Evolutionary conservation across 2,888 invertebrate species (phyloP).

Genomic region (Mesorhabditis spiculigera): DNA sequence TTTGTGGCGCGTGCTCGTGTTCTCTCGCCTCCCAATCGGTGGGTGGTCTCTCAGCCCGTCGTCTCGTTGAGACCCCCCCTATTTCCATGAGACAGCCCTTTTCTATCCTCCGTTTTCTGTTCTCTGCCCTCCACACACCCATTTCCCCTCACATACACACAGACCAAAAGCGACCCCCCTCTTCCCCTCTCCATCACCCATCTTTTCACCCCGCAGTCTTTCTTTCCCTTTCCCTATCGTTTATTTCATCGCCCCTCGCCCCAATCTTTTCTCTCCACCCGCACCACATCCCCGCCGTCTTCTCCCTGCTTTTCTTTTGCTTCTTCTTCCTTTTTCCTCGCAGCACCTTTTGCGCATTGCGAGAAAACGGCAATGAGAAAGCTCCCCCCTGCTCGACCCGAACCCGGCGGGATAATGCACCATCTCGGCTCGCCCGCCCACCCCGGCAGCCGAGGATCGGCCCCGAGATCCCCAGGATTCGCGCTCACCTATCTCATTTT

Average conservation of each 20-base stretch:
- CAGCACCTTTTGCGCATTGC: too few relatives aligned
- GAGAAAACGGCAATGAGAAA: too few relatives aligned
- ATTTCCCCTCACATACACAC: not conserved
- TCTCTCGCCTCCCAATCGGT: too few relatives aligned
- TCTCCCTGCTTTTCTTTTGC: not conserved
- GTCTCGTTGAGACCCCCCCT: not conserved
- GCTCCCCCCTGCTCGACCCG: too few relatives aligned
- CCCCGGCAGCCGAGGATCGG: too few relatives aligned
- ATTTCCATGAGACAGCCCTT: not conserved
- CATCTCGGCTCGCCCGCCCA: too few relatives aligned
- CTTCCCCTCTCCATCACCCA: not conserved
- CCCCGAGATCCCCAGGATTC: too few relatives aligned
- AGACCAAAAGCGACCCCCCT: not conserved
- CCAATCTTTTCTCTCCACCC: not conserved
- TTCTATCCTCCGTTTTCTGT: slow-evolving; percentile 1
- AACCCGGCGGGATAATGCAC: too few relatives aligned
- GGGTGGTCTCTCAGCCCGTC: too few relatives aligned
- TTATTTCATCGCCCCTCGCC: not conserved
- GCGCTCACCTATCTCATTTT: too few relatives aligned
- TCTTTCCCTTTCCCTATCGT: not conserved
- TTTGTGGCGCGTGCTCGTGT: too few relatives aligned
- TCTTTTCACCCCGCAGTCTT: not conserved
- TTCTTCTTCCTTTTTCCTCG: slow-evolving; percentile 1
- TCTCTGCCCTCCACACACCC: not conserved
- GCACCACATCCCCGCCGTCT: not conserved